phyloP scores from a whole-genome alignment of 2,797 vertebrate species.

The Chelon labrosus region DNA sequence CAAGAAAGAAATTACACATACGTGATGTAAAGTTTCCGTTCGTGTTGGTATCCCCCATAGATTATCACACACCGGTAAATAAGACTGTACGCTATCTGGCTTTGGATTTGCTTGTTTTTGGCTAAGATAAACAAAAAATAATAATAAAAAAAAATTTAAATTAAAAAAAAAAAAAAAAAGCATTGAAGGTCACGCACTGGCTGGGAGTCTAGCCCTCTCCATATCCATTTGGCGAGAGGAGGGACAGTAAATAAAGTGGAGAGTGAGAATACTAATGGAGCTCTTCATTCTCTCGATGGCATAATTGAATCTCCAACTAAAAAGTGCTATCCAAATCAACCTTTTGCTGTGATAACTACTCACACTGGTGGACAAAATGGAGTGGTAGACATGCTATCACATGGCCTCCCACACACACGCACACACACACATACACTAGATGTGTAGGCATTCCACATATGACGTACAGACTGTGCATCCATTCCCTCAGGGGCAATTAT shows the following conservation, averaged over 20 bases:
- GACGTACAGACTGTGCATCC: slow-evolving; percentile 3
- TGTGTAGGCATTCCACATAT: not conserved
- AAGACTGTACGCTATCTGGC: no score
- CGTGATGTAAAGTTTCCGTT: no score
- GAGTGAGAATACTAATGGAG: slow-evolving; percentile 49
- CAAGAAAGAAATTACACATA: not conserved
- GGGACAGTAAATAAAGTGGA: slow-evolving; percentile 51
- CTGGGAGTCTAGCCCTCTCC: slow-evolving; percentile 51
- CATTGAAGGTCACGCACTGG: slow-evolving; percentile 27
- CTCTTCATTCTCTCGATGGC: slow-evolving; percentile 63
- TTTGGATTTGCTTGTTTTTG: slow-evolving; percentile 4
- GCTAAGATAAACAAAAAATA: no score
- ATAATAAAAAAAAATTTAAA: not conserved
- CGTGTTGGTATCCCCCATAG: no score
- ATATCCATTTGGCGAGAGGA: slow-evolving; percentile 52
- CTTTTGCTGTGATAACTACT: slow-evolving; percentile 30
- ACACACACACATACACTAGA: not conserved
- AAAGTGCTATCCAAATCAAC: slow-evolving; percentile 50
- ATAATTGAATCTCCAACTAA: slow-evolving; percentile 68
- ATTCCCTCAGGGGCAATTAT: slow-evolving; percentile 49
- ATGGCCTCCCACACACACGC: not conserved
- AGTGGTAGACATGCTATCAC: not conserved
- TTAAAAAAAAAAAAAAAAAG: slow-evolving; percentile 13
- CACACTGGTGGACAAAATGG: slow-evolving; percentile 3
- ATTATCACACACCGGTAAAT: no score